Conservation (phyloP, 2,113 vertebrate species). For the Campylomormyrus numenius region DNA sequence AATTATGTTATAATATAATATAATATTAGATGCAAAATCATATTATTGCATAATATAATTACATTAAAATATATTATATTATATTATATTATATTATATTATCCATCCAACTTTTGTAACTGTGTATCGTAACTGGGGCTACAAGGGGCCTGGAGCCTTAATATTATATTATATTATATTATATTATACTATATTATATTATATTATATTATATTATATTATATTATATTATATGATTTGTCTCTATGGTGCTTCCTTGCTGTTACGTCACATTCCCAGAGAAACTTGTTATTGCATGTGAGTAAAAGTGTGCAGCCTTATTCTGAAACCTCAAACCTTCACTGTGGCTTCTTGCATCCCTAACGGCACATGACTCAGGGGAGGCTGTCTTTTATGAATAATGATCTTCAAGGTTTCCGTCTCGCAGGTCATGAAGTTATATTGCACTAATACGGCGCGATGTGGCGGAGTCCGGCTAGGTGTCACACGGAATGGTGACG, state of each 20-base stretch:
- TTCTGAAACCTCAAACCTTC: not conserved
- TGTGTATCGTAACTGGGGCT: not conserved
- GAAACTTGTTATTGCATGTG: not conserved
- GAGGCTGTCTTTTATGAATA: not conserved
- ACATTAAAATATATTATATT: not conserved
- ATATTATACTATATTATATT: not conserved
- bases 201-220: not conserved
- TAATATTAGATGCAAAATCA: not conserved
- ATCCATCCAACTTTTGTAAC: not conserved
- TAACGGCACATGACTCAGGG: not conserved
- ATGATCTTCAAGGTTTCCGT: not conserved
- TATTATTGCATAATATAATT: not conserved
- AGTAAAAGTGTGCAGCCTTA: not conserved
- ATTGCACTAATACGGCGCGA: not conserved
- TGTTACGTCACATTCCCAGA: not conserved
- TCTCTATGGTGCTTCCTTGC: not conserved
- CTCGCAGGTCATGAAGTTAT: not conserved
- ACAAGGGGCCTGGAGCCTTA: not conserved
- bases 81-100: not conserved
- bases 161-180: not conserved
- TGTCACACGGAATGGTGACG: not conserved
- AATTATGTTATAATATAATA: not conserved
- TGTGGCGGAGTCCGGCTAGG: not conserved
- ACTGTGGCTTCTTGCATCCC: not conserved
- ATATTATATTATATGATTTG: not conserved